Evolutionary conservation across 2,113 vertebrate species (phyloP), one percentile per base, ranked within the genome.

Genomic region (Rhynchomys soricoides): DNA sequence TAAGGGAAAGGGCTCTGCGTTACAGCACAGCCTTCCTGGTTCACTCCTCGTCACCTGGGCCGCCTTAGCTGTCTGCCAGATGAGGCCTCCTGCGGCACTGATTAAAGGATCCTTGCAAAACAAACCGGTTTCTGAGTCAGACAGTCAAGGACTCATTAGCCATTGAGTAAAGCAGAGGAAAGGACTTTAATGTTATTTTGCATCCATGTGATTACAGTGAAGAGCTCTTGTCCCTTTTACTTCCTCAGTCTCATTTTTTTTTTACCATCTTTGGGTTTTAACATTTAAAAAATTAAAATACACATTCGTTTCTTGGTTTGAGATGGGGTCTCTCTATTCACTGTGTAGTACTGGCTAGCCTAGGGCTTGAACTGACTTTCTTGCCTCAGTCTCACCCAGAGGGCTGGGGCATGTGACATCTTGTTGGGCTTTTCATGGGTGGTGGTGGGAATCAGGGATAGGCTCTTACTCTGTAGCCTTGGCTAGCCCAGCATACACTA

Each of bases 141-240:
- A 82, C 90, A 93, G 95, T 74, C 89, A 95, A 96, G 95, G 90
- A 91, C 90, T 97, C 96, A 86, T 96, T 96, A 95, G 68, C 95
- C 88, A 95, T 79, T 94, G 97, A 95, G 96, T 89, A 86, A 96
- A 90, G 89, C 81, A 29, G 4, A 29, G 57, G 24, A 91, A 85
- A 96, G 78, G 92, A 94, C 89, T 96, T 97, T 97, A 95, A 97
- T 95, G 97, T 96, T 92, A 96, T 95, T 97, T 96, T 94, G 86
- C 86, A 96, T 90, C 95, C 92, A 94, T 64, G 78, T 89, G 94
- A 95, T 97, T 93, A 97, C 29, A 86, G 78, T 83, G 86, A 93
- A 90, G 97, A 93, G 96, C 90, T 57, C 2, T 78, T 31, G 34
- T 91, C 66, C 97, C 94, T 55, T 64, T n/a, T 68, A 82, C 93